phyloP scores from a whole-genome alignment of 2,888 invertebrate species.

The Phengaris alcon region DNA sequence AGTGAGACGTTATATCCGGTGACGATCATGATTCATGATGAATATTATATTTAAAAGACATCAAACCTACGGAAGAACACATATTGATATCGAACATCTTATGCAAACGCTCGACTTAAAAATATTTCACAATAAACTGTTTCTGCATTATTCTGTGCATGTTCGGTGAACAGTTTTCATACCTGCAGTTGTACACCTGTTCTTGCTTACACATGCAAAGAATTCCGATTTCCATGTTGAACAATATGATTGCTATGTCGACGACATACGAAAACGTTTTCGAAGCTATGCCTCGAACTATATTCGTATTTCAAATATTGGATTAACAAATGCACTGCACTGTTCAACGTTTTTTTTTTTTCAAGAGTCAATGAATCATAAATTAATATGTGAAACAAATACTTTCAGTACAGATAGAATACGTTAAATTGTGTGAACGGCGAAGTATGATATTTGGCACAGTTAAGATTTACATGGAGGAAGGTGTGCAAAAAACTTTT shows the following conservation, averaged over 20 bases:
- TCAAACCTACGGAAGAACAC: neutral
- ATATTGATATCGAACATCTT: neutral
- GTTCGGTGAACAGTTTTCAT: conserved; percentile 6
- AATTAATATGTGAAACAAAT: no score
- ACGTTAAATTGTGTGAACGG: no score
- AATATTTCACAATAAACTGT: conserved; percentile 7
- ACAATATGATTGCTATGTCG: conserved; percentile 15
- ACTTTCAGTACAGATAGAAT: no score
- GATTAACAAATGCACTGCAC: neutral
- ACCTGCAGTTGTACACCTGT: conserved; percentile 4
- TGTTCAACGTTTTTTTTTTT: no score
- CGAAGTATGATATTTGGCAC: no score
- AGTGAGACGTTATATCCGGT: no score
- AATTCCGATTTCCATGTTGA: conserved; percentile 8
- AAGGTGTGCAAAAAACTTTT: no score
- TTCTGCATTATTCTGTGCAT: neutral
- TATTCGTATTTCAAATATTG: conserved; percentile 3
- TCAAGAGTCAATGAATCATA: no score
- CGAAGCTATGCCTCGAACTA: neutral
- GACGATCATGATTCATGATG: no score
- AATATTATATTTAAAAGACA: neutral
- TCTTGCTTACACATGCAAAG: conserved; percentile 20
- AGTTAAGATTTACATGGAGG: no score
- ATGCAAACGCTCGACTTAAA: neutral
- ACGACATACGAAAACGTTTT: conserved; percentile 5